Evolutionary conservation across 1,140 invertebrate species (phyloP).

Genomic region (Papilio xuthus): DNA sequence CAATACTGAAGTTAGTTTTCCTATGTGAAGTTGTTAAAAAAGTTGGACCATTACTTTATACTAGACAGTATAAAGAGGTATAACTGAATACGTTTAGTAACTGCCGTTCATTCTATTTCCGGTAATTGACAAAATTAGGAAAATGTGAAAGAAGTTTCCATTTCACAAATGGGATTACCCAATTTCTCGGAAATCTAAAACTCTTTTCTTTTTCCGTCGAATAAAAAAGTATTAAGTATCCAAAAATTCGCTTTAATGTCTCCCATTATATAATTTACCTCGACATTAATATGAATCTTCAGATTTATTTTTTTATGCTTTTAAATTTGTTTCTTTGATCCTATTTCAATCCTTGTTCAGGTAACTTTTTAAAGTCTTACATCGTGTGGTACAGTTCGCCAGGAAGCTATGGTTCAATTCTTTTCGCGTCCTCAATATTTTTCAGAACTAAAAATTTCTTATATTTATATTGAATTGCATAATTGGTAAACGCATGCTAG

Average conservation of each 20-base stretch:
- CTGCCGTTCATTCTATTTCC: constrained; percentile 26
- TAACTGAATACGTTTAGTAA: constrained; percentile 28
- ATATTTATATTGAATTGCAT: no score
- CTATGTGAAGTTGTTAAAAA: constrained; percentile 21
- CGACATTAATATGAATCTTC: background rate
- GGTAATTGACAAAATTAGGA: constrained; percentile 39
- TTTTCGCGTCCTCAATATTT: no score
- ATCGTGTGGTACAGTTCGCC: no score
- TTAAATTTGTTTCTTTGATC: constrained; percentile 6
- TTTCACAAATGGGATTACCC: constrained; percentile 38
- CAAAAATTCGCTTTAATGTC: background rate
- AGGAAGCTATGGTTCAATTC: no score
- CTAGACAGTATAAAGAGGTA: constrained; percentile 23
- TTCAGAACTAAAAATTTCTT: no score
- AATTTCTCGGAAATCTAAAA: constrained; percentile 34
- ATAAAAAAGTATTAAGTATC: constrained; percentile 20
- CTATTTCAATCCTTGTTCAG: background rate
- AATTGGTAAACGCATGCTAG: no score
- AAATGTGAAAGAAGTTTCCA: constrained; percentile 39
- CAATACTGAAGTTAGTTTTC: constrained; percentile 15
- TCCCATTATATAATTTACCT: background rate
- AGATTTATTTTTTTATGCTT: background rate
- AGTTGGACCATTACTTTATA: constrained; percentile 10
- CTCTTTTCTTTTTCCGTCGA: constrained; percentile 32
- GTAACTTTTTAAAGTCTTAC: background rate